Evolutionary conservation across 2,888 invertebrate genomes (phyloP), one percentile per base, ranked within the genome.

Genomic region (Hartigia nigra): DNA sequence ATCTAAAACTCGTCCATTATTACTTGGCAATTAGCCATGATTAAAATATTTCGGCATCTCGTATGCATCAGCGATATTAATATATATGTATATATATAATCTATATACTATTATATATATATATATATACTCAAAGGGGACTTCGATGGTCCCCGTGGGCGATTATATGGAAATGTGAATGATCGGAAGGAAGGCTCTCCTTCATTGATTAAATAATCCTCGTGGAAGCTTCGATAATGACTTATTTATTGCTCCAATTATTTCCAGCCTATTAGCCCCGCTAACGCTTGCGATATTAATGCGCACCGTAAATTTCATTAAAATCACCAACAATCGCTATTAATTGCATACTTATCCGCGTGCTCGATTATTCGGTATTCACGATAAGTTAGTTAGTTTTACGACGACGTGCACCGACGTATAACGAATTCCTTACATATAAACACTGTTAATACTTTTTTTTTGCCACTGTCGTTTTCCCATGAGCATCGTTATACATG

Each of bases 11-110:
- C 55, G 55, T 90, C 90, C 89, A 90, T 91, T 91, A 91, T 91
- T 91, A 90, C 91, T 90, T 90, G 86, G 85, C 89, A 90, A 91
- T 91, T 91, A 91, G 91, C 91, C 86, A 90, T 91, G 90, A 91
- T 91, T 91, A 91, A 91, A 91, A 91, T 91, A 91, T 91, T 91
- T 91, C 86, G 91, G 90, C 86, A 88, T 90, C 90, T 90, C 84
- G 91, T 89, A 90, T 91, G 91, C 89, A 90, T 89, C 87, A 87
- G 83, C 87, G 90, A 87, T 91, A 91, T 91, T 90, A 91, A 91
- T 91, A 90, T 88, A 89, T 69, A 76, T 36, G n/a, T n/a, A n/a
- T n/a, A n/a, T n/a, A n/a, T n/a, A n/a, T n/a, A n/a, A n/a, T n/a
- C n/a, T n/a, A n/a, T n/a, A n/a, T n/a, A n/a, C n/a, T n/a, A n/a